These are phyloP conservation scores for Ophioninae sp. DNA, from an alignment of 2,888 invertebrate genomes.

Conservation along the genomic window DNA sequence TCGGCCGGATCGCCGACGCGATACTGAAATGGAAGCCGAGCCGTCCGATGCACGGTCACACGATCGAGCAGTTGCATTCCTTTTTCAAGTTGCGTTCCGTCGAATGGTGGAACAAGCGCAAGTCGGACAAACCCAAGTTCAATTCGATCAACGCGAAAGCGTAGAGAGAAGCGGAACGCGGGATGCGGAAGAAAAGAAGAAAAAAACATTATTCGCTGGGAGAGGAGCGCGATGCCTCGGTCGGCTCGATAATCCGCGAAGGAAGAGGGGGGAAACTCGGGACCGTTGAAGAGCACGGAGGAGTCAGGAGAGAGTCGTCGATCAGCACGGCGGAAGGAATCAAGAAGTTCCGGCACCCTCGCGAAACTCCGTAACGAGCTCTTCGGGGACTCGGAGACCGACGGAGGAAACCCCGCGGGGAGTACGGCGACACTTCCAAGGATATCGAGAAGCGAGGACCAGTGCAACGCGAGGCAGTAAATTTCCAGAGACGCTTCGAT, in stretches of 20 bases:
- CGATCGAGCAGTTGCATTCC: constrained; percentile 68
- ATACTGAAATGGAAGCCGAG: constrained; percentile 73
- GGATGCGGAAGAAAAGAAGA: background rate
- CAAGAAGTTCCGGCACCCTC: constrained; percentile 25
- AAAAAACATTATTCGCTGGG: no score
- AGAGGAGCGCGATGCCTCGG: no score
- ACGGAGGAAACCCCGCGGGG: constrained; percentile 21
- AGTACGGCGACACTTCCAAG: constrained; percentile 45
- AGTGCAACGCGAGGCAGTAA: no score
- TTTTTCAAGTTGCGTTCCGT: constrained; percentile 63
- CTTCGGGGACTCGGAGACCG: constrained; percentile 22
- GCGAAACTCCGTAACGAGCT: constrained; percentile 13
- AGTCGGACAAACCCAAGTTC: constrained; percentile 4
- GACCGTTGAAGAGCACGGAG: background rate
- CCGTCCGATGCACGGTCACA: constrained; percentile 63
- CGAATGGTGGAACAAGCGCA: constrained; percentile 67
- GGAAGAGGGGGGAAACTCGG: background rate
- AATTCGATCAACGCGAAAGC: background rate
- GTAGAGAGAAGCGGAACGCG: background rate
- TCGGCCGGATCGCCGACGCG: constrained; percentile 61
- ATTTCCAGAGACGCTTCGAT: no score
- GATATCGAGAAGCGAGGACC: constrained; percentile 44
- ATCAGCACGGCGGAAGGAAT: constrained; percentile 30
- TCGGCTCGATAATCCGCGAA: background rate
- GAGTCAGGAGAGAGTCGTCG: background rate